Evolutionary conservation across 2,797 vertebrate genomes (phyloP).

Genomic region (Mus spretus): DNA sequence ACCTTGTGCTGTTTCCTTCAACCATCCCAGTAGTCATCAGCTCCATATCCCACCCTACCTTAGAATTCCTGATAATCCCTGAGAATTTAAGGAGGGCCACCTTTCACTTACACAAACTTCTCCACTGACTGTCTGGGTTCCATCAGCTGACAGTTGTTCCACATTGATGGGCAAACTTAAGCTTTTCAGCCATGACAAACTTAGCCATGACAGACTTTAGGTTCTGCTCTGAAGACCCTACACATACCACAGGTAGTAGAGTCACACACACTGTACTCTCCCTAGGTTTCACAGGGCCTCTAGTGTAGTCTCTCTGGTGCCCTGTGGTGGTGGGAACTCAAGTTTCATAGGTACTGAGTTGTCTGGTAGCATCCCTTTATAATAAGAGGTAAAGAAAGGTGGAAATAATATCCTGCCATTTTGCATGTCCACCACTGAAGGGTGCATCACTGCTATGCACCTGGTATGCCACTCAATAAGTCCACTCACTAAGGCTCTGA

Average conservation of each 20-base stretch:
- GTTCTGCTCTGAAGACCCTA: too few species aligned
- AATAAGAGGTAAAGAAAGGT: too few species aligned
- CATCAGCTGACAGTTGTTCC: neutral
- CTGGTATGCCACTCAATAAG: neutral
- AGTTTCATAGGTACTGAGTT: too few species aligned
- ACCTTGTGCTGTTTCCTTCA: neutral
- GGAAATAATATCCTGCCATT: neutral
- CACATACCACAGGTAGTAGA: neutral
- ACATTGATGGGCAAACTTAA: neutral
- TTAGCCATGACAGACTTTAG: neutral
- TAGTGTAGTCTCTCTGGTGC: neutral
- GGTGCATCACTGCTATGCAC: neutral
- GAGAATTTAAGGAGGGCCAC: too few species aligned
- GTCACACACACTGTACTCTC: fast-evolving
- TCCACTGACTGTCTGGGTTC: neutral
- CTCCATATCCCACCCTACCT: neutral
- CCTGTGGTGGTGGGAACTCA: too few species aligned
- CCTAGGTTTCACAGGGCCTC: fast-evolving
- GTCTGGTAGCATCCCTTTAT: fast-evolving
- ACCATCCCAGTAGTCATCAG: neutral
- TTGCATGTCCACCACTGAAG: neutral
- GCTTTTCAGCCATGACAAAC: neutral
- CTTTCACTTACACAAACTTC: neutral
- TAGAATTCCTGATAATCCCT: neutral
- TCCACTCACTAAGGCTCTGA: neutral